Conservation (phyloP, 2,113 vertebrate genomes). For the Alligator mississippiensis region DNA sequence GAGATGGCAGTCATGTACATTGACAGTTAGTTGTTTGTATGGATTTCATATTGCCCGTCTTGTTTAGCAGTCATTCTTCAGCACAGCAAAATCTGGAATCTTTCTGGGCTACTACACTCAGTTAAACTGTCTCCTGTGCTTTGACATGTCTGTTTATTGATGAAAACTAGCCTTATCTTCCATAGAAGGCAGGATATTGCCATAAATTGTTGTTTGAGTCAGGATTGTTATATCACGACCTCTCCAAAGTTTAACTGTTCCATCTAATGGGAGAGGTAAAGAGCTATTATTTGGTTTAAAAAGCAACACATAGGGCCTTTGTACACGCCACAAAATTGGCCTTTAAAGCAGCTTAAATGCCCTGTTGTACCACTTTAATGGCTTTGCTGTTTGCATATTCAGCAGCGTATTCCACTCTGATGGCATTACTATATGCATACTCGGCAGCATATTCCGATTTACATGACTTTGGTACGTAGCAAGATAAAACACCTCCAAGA, state of each 20-base stretch:
- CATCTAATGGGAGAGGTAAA: not conserved
- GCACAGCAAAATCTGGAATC: not conserved
- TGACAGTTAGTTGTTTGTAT: not conserved
- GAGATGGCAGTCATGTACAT: not conserved
- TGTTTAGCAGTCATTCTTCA: not conserved
- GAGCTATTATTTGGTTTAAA: not conserved
- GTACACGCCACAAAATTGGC: too few species aligned
- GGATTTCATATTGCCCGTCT: not conserved
- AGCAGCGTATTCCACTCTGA: too few species aligned
- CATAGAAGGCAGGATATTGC: not conserved
- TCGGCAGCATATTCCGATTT: too few species aligned
- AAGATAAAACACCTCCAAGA: too few species aligned
- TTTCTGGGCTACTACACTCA: not conserved
- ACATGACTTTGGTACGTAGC: too few species aligned
- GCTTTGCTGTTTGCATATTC: too few species aligned
- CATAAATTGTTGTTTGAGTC: not conserved
- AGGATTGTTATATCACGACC: not conserved
- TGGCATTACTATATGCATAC: too few species aligned
- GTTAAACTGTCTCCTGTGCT: not conserved
- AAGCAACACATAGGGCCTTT: not conserved
- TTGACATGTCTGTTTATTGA: not conserved
- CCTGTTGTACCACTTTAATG: too few species aligned
- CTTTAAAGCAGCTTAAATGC: too few species aligned
- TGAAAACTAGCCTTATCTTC: fast-evolving
- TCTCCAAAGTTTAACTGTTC: not conserved